Conservation (phyloP, 2,113 vertebrate genomes). For the Dasyornis broadbenti region DNA sequence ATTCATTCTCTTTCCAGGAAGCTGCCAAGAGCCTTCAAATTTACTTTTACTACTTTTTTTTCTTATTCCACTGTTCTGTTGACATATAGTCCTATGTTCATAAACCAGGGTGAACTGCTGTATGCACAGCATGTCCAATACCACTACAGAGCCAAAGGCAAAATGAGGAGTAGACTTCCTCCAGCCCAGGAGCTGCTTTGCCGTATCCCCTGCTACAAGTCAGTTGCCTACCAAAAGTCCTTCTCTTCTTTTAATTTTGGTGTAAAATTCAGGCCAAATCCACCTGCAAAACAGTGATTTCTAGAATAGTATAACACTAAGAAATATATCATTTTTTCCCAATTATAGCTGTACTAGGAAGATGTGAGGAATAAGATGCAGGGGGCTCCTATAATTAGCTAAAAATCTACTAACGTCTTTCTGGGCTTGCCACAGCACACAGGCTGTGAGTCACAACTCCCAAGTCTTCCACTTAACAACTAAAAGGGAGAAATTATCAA, state of each 20-base stretch:
- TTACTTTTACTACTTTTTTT: not conserved
- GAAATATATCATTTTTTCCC: not conserved
- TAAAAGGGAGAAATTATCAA: constrained; percentile 8
- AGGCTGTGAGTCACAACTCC: constrained; percentile 37
- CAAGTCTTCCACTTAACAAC: not conserved
- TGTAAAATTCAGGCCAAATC: not conserved
- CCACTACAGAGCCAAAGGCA: not conserved
- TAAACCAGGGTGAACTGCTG: not conserved
- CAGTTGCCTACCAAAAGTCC: not conserved
- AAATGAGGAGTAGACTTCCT: not conserved
- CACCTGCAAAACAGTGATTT: not conserved
- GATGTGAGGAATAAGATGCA: not conserved
- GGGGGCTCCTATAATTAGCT: not conserved
- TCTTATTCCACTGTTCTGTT: not conserved
- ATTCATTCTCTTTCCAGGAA: not conserved
- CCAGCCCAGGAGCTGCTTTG: not conserved
- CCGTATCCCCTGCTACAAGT: not conserved
- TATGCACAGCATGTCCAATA: not conserved
- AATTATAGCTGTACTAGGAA: not conserved
- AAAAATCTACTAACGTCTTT: not conserved
- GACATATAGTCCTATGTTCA: not conserved
- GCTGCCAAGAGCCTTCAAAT: not conserved
- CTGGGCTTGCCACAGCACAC: not conserved
- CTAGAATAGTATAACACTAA: not conserved
- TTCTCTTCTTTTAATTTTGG: not conserved